A percentile compares a stretch with the other conserved stretches of the same genome.
Evolutionary conservation across 2,888 invertebrate genomes (phyloP).

Genomic region (Heliconius ismenius): DNA sequence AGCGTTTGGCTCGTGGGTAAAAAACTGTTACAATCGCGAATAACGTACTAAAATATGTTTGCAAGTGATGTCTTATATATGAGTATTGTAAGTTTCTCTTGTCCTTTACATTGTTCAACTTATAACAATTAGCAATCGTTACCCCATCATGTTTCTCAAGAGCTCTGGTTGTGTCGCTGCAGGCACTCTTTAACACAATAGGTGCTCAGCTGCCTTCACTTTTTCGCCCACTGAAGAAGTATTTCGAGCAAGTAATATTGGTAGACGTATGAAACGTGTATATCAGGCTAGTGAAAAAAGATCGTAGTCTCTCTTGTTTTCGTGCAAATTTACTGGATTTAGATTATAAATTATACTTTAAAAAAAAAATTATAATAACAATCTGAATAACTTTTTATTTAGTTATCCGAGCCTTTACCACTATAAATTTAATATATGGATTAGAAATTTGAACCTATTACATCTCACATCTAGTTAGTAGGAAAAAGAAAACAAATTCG

Average conservation of each 20-base stretch:
- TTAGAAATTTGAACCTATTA: background rate
- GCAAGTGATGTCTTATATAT: background rate
- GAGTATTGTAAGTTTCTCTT: slow-evolving; percentile 11
- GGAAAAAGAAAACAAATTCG: background rate
- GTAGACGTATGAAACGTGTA: slow-evolving; percentile 31
- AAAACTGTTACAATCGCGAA: background rate
- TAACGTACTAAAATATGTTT: background rate
- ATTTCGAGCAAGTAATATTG: slow-evolving; percentile 61
- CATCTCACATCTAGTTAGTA: background rate
- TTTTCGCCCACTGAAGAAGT: slow-evolving; percentile 61
- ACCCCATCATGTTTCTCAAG: slow-evolving; percentile 53
- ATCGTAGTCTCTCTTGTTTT: slow-evolving; percentile 43
- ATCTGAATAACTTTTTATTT: background rate
- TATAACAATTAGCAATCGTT: slow-evolving; percentile 61
- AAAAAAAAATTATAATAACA: background rate
- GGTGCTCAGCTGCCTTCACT: slow-evolving; percentile 60
- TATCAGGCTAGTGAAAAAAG: slow-evolving; percentile 23
- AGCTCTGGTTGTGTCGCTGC: slow-evolving; percentile 60
- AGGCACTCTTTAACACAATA: slow-evolving; percentile 61
- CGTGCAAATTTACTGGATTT: slow-evolving; percentile 47
- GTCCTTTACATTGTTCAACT: slow-evolving; percentile 45
- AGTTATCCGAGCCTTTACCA: background rate
- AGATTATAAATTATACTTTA: background rate
- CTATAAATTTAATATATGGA: background rate
- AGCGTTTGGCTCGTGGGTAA: background rate